Evolutionary conservation across 2,888 invertebrate species (phyloP).

Genomic region (Mythimna pallens): DNA sequence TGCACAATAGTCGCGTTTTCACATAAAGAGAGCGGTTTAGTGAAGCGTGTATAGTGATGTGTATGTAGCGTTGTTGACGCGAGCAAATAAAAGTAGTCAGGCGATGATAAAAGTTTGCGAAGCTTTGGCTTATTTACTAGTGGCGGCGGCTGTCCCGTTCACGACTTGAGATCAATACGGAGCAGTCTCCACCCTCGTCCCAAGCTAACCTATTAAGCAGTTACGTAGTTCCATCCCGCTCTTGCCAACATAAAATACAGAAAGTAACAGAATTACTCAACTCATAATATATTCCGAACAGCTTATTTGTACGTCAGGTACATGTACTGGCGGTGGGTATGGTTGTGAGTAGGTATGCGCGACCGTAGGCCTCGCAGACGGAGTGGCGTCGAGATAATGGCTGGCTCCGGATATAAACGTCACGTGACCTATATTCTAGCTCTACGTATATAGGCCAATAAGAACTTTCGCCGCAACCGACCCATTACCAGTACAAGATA

Average conservation of each 20-base stretch:
- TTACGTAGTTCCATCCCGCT: constrained; percentile 67
- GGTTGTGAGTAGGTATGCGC: constrained; percentile 45
- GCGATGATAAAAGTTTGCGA: constrained; percentile 68
- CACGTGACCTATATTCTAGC: constrained; percentile 67
- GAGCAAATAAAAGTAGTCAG: constrained; percentile 50
- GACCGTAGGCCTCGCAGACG: constrained; percentile 71
- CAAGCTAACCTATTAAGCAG: constrained; percentile 68
- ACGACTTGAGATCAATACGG: constrained; percentile 85
- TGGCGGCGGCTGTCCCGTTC: constrained; percentile 74
- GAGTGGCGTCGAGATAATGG: constrained; percentile 76
- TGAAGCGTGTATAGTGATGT: constrained; percentile 32
- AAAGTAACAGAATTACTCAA: constrained; percentile 59
- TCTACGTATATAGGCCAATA: constrained; percentile 57
- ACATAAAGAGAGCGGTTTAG: constrained; percentile 46
- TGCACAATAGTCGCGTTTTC: constrained; percentile 45
- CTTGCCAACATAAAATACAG: constrained; percentile 60
- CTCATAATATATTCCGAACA: constrained; percentile 50
- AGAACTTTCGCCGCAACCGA: constrained; percentile 54
- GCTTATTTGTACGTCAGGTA: constrained; percentile 53
- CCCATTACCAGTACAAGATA: constrained; percentile 46
- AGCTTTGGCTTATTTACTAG: constrained; percentile 77
- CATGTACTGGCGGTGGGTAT: constrained; percentile 40
- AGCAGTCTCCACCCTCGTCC: constrained; percentile 79
- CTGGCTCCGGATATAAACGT: constrained; percentile 64
- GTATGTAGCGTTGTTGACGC: constrained; percentile 43